Base-by-base conservation (phyloP, 2,113 vertebrate species). In the Poeciliopsis prolifica region DNA sequence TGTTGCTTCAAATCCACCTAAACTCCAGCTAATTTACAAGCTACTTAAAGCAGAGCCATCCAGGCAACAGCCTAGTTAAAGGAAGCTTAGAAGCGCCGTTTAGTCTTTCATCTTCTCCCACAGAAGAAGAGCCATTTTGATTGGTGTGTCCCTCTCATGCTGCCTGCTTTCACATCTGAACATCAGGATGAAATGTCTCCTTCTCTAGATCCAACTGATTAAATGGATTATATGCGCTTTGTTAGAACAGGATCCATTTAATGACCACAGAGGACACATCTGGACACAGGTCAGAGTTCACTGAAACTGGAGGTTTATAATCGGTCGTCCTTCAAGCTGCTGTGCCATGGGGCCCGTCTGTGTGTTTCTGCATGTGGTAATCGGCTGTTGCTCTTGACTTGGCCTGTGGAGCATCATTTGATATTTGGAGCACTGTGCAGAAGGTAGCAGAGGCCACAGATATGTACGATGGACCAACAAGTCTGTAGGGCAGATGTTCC, bases 1-100 rank as follows among this genome's bases (percentile, higher is more conserved):
- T 95, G 93, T 94, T 95, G 92, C 90, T 62, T 51, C 77, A 80
- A 17, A n/a, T 58, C 22, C 8, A 70, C 44, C 68, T 1, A 35
- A 58, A 73, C 61, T 63, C 30, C 26, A 61, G 14, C 58, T 63
- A 12, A 68, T 68, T 68, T 4, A 58, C 51, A 58, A 58, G 61
- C 37, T 75, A 13, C 28, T 37, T 2, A 2, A n/a, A 58, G 51
- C 8, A 24, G 2, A 58, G 10, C 22, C 22, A 58, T 58, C 22
- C 22, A 58, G 51, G 9, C 51, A 10, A 1, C 17, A 35, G 3
- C 13, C 64, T 70, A 67, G 12, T 62, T 78, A 48, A 35, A 75
- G 70, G 11, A 37, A n/a, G 15, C 17, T 17, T 5, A 19, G n/a
- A 64, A 37, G 51, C 9, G 7, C 3, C 1, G 51, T 76, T 64